These are phyloP conservation scores for Virgularia gustaviana DNA, from an alignment of 92 coral and sea anemone species.

Conservation along the genomic window DNA sequence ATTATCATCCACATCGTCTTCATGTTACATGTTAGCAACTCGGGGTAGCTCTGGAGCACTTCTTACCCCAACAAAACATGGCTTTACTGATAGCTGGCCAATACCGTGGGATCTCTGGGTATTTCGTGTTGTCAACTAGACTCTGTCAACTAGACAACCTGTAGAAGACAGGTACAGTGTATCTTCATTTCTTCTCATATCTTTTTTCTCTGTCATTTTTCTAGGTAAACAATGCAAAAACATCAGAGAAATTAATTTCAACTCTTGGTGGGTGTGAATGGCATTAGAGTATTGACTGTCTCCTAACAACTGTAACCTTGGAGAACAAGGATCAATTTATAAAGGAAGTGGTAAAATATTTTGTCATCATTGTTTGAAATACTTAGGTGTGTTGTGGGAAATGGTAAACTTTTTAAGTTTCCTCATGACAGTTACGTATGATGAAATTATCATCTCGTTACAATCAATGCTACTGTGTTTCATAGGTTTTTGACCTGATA, in stretches of 20 bases:
- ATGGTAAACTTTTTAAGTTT: background rate
- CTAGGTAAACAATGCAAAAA: no score
- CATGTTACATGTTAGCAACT: conserved; percentile 33
- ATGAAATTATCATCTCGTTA: no score
- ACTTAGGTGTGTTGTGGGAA: background rate
- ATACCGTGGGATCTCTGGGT: conserved; percentile 63
- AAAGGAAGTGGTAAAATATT: background rate
- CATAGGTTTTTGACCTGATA: background rate
- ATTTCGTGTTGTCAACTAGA: conserved; percentile 28
- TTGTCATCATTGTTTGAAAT: background rate
- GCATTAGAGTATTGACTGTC: background rate
- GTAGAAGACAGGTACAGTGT: no score
- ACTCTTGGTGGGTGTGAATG: background rate
- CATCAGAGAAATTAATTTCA: background rate
- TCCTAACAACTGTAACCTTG: background rate
- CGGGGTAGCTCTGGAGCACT: conserved; percentile 42
- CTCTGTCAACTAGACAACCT: no score
- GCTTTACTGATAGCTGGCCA: conserved; percentile 38
- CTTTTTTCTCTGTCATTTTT: no score
- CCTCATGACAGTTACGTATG: background rate
- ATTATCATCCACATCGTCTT: conserved; percentile 25
- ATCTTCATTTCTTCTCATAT: no score
- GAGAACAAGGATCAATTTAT: background rate
- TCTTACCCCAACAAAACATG: conserved; percentile 39
- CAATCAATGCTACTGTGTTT: background rate